These are phyloP conservation scores for Lasioglossum calceatum DNA, from an alignment of 2,888 invertebrate species.

Conservation along the genomic window DNA sequence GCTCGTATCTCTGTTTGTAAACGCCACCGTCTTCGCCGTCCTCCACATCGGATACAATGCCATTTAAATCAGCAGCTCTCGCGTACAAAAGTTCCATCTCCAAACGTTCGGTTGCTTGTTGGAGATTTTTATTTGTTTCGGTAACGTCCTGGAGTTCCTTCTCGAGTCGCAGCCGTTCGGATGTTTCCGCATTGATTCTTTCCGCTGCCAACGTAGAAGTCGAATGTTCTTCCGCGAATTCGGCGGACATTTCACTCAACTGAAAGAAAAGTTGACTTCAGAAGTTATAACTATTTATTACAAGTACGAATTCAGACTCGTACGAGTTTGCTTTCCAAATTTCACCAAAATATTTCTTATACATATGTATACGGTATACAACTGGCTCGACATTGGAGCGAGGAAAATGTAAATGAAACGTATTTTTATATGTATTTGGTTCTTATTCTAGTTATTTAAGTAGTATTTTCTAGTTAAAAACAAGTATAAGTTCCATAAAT, in stretches of 20 bases:
- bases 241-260: slow-evolving; percentile 97
- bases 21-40: slow-evolving; percentile 87
- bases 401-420: too few relatives aligned
- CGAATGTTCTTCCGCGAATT: slow-evolving; percentile 96
- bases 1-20: slow-evolving; percentile 93
- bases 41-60: slow-evolving; percentile 87
- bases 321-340: not conserved
- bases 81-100: slow-evolving; percentile 95
- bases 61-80: slow-evolving; percentile 89
- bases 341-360: too few relatives aligned
- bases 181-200: slow-evolving; percentile 95
- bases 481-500: too few relatives aligned
- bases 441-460: too few relatives aligned
- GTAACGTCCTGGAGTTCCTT: slow-evolving; percentile 94
- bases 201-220: slow-evolving; percentile 95
- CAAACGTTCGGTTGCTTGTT: slow-evolving; percentile 91
- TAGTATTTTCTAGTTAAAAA: too few relatives aligned
- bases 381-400: too few relatives aligned
- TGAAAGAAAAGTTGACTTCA: slow-evolving; percentile 80
- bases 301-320: not conserved
- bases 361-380: too few relatives aligned
- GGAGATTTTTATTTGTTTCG: slow-evolving; percentile 90
- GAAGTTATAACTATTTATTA: not conserved
- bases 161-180: slow-evolving; percentile 94
- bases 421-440: too few relatives aligned